Percentiles rank a stretch among this genome's conserved stretches.
Conservation (phyloP, 2,888 invertebrate species). For the Caenorhabditis afra region DNA sequence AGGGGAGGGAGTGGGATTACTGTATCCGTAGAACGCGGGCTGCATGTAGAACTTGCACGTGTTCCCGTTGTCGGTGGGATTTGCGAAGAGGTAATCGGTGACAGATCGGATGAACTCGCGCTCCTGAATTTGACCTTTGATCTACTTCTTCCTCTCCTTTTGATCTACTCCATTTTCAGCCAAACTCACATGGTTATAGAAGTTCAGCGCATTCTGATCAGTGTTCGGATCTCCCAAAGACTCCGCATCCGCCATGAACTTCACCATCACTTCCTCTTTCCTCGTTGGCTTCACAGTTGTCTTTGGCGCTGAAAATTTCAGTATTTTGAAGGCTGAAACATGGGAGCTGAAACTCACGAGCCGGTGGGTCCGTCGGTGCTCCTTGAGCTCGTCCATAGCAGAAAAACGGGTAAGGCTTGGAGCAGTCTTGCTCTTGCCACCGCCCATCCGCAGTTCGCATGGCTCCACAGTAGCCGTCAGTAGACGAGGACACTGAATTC, state of each 20-base stretch:
- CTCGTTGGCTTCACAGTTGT: constrained; percentile 27
- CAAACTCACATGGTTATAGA: constrained; percentile 38
- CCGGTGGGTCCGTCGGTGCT: constrained; percentile 46
- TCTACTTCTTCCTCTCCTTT: no score
- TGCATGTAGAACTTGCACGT: constrained; percentile 43
- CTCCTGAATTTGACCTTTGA: constrained; percentile 29
- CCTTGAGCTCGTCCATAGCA: constrained; percentile 46
- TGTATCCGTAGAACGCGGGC: constrained; percentile 44
- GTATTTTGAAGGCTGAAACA: background rate
- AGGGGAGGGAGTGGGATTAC: no score
- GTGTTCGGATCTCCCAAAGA: constrained; percentile 45
- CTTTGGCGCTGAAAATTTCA: constrained; percentile 33
- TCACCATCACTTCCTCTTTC: constrained; percentile 41
- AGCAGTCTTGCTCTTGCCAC: constrained; percentile 38
- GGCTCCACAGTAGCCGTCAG: constrained; percentile 33
- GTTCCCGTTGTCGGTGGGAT: constrained; percentile 25
- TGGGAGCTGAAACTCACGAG: constrained; percentile 13
- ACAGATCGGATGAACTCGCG: constrained; percentile 49
- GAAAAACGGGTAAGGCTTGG: constrained; percentile 25
- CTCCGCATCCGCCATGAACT: constrained; percentile 49
- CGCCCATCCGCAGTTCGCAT: constrained; percentile 23
- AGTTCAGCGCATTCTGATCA: constrained; percentile 19
- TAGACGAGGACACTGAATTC: background rate
- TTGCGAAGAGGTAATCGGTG: constrained; percentile 33
- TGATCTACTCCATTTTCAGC: no score